phyloP scores from a whole-genome alignment of 2,888 invertebrate species.

The Eristalis intricaria region DNA sequence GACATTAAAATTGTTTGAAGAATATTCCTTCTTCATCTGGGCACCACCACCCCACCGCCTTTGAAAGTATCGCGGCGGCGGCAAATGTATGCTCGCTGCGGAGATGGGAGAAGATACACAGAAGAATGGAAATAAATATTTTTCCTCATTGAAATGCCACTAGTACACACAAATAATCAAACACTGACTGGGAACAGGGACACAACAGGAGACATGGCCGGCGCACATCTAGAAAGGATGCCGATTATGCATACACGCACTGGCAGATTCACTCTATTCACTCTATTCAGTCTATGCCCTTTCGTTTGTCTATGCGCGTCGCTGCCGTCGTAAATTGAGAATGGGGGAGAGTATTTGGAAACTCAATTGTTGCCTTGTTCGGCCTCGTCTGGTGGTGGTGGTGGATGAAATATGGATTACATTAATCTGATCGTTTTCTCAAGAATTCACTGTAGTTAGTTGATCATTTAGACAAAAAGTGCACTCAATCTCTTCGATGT shows the following conservation, averaged over 20 bases:
- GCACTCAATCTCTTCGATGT: conserved; percentile 2
- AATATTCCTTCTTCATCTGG: conserved; percentile 13
- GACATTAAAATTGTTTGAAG: conserved; percentile 65
- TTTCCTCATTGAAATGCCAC: conserved; percentile 61
- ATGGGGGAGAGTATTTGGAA: not conserved
- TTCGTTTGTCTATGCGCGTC: conserved; percentile 19
- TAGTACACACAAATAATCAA: conserved; percentile 28
- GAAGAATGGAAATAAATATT: conserved; percentile 58
- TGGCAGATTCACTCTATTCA: not conserved
- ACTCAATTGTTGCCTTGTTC: not conserved
- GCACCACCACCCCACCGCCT: not conserved
- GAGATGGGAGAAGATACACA: not conserved
- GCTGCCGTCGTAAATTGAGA: not conserved
- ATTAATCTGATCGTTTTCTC: conserved; percentile 10
- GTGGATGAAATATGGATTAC: conserved; percentile 49
- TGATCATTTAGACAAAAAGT: conserved; percentile 27
- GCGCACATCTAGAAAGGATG: conserved; percentile 41
- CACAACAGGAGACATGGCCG: not conserved
- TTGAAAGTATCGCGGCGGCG: not conserved
- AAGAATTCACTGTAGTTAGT: conserved; percentile 39
- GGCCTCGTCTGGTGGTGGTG: too few relatives aligned
- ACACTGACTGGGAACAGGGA: not conserved
- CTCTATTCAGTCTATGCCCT: not conserved
- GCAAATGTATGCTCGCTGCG: not conserved
- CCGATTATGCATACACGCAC: conserved; percentile 53